Base-by-base conservation (phyloP, 2,888 invertebrate genomes). In the Apoderus coryli region DNA sequence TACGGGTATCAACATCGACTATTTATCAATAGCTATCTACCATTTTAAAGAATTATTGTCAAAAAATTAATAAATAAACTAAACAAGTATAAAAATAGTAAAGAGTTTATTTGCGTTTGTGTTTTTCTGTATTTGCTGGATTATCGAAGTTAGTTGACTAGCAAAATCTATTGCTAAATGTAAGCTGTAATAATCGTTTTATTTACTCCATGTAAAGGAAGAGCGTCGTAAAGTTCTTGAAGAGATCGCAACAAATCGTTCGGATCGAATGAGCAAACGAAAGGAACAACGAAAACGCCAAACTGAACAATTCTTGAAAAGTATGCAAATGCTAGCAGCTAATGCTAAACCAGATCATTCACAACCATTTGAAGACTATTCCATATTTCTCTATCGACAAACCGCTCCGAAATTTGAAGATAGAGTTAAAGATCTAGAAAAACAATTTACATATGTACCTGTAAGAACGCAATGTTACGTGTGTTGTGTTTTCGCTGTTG, bases 401-500 rank as follows among this genome's bases (percentile, higher is more conserved):
- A 78, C 76, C 33, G 85, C 86, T 10, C 79, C 81, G 4, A 71
- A 79, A 52, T 86, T 86, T 60, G 76, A 74, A 59, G 82, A 82
- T 55, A 69, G 86, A 37, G 82, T 86, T 37, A 78, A 77, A 69
- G 73, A 76, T 46, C 64, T 86, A 53, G 86, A 77, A 56, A 67
- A 69, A 59, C 76, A 77, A 59, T 67, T 78, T 45, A 64, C 74
- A 43, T 72, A 72, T 56, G 47, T 57, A 26, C 75, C 76, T 52
- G 76, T 76, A 76, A 76, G 76, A 34, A 33, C 38, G 36, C 44
- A 39, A 38, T 40, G 45, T 46, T 33, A 32, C 40, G n/a, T 27
- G n/a, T 14, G 22, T 9, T 10, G 3, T 31, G 6, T 9, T 5
- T 7, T 25, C 28, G 27, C 25, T 28, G 2, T 4, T 27, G 15